phyloP scores from a whole-genome alignment of 1,140 invertebrate genomes.

The Monomorium pharaonis region DNA sequence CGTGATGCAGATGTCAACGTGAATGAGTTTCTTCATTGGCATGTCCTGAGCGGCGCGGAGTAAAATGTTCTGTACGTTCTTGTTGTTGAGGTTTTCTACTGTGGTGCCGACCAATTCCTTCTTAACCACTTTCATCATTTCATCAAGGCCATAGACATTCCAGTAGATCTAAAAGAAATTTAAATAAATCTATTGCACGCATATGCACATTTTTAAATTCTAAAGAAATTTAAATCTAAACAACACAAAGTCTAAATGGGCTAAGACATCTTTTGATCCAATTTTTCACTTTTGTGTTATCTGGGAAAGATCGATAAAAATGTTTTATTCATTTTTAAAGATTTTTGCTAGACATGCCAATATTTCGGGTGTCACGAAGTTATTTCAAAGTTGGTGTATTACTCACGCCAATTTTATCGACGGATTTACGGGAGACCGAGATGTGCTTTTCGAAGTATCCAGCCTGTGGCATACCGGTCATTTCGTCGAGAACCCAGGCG shows the following conservation, averaged over 20 bases:
- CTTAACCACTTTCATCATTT: constrained; percentile 50
- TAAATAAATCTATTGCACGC: neutral
- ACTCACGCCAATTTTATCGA: constrained; percentile 67
- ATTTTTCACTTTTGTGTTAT: too few relatives aligned
- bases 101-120: neutral
- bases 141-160: constrained; percentile 55
- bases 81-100: constrained; percentile 42
- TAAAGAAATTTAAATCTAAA: too few relatives aligned
- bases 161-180: constrained; percentile 68
- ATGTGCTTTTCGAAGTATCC: constrained; percentile 57
- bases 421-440: constrained; percentile 51
- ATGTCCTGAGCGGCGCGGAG: constrained; percentile 43
- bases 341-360: neutral
- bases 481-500: constrained; percentile 60
- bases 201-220: neutral
- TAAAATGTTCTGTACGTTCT: constrained; percentile 62
- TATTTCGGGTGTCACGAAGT: neutral
- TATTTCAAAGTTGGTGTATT: neutral
- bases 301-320: neutral
- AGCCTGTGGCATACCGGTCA: constrained; percentile 65
- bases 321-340: neutral
- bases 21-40: constrained; percentile 47
- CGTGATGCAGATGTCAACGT: constrained; percentile 69
- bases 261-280: too few relatives aligned
- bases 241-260: too few relatives aligned